phyloP scores from a whole-genome alignment of 1,140 invertebrate species.

The Halesus radiatus region DNA sequence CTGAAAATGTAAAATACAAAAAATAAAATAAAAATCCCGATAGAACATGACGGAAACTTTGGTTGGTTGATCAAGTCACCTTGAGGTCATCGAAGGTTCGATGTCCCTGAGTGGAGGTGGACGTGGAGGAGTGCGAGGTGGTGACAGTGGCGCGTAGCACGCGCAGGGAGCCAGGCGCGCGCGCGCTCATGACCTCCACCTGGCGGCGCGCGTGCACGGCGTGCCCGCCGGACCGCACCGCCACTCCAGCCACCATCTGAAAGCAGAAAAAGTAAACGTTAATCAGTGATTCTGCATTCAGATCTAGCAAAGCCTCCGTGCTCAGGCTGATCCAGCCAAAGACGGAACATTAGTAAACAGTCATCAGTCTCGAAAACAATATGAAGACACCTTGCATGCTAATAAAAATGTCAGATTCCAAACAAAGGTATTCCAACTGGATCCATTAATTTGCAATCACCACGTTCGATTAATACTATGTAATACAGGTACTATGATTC shows the following conservation, averaged over 20 bases:
- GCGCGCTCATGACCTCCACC: constrained; percentile 68
- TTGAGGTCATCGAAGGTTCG: constrained; percentile 52
- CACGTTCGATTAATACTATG: too few species aligned
- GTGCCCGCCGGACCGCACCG: constrained; percentile 64
- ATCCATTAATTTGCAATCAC: too few species aligned
- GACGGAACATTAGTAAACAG: too few species aligned
- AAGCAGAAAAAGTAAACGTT: not conserved
- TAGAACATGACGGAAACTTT: too few species aligned
- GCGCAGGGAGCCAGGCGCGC: constrained; percentile 63
- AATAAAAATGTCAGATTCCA: too few species aligned
- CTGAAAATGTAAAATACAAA: constrained; percentile 62
- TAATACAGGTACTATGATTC: too few species aligned
- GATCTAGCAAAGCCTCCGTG: too few species aligned
- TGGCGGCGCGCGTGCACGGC: constrained; percentile 54
- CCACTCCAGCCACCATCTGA: constrained; percentile 63
- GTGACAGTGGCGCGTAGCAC: constrained; percentile 65
- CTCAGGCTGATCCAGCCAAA: too few species aligned
- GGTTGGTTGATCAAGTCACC: constrained; percentile 21
- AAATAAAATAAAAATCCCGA: too few species aligned
- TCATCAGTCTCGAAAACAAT: too few species aligned
- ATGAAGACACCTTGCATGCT: too few species aligned
- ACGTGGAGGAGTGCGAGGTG: constrained; percentile 64
- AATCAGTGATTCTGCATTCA: not conserved
- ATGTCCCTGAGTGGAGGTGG: constrained; percentile 58
- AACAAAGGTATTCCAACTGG: too few species aligned